These are phyloP conservation scores for Phragmatobia fuliginosa DNA, from an alignment of 2,888 invertebrate genomes.

Conservation along the genomic window DNA sequence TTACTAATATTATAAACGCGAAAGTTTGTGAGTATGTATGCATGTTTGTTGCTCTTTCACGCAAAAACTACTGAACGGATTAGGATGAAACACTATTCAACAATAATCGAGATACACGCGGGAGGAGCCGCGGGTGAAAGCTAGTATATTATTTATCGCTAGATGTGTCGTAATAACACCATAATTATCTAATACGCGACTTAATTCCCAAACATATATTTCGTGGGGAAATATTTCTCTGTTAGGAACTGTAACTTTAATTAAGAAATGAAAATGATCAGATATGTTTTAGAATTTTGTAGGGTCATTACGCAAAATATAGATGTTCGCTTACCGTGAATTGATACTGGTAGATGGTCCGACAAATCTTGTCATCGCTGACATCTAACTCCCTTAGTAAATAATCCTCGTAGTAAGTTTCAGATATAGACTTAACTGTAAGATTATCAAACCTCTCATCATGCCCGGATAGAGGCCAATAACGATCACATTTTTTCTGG, in stretches of 20 bases:
- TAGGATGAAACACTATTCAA: too few relatives aligned
- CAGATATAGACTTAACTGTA: constrained; percentile 90
- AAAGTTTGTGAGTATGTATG: too few relatives aligned
- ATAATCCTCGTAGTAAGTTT: constrained; percentile 94
- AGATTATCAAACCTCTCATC: constrained; percentile 90
- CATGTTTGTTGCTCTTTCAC: too few relatives aligned
- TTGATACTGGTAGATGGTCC: constrained; percentile 77
- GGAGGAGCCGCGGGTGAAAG: too few relatives aligned
- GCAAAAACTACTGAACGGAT: too few relatives aligned
- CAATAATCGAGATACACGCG: too few relatives aligned
- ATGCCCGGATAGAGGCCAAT: constrained; percentile 96
- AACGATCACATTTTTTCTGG: constrained; percentile 94
- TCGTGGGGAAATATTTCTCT: not conserved
- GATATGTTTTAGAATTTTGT: not conserved
- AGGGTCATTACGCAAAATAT: not conserved
- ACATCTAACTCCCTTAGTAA: constrained; percentile 92
- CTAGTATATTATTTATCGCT: not conserved
- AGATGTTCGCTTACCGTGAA: constrained; percentile 67
- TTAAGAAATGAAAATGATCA: too few relatives aligned
- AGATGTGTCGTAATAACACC: not conserved
- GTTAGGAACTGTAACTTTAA: not conserved
- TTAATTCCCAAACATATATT: not conserved
- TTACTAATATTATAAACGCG: too few relatives aligned
- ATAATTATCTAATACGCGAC: not conserved
- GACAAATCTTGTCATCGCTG: constrained; percentile 57